Evolutionary conservation across 2,888 invertebrate genomes (phyloP), one percentile per base, ranked within the genome.

Genomic region (Leptinotarsa rubiginosa): DNA sequence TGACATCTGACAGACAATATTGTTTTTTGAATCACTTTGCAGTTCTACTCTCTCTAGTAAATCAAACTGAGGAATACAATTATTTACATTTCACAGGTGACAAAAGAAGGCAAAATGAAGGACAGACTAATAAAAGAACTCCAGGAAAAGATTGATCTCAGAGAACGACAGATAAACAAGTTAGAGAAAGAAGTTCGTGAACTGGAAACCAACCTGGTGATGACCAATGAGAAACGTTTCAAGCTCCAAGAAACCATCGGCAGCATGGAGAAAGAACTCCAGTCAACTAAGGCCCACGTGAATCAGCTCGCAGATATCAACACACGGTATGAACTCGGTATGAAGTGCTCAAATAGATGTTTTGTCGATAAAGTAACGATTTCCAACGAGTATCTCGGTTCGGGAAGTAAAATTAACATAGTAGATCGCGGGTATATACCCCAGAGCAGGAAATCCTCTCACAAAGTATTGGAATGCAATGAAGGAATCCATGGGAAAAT

Each of bases 161-260:
- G 84, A 50, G 83, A 83, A 50, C 75, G 80, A 13, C 80, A 83
- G 49, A 81, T 84, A 50, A 77, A 74, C 47, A 84, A 84, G 66
- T 62, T 85, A 67, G 85, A 86, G 71, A 85, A 85, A 73, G 85
- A 84, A 73, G 79, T 86, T 4, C 77, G 79, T 31, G 80, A 87
- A 59, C 75, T 87, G 69, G 86, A 86, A 70, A 79, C 79, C 15
- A 84, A 83, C 54, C 75, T 87, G 47, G 77, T 83, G 41, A 76
- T 83, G 62, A 85, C 86, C 2, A 87, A 87, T 73, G 86, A 86
- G 71, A 86, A 86, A 77, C 83, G 86, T 5, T 87, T 83, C 78
- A 86, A 86, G 70, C 79, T 87, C 22, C 86, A 87, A 78, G 86
- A 87, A 66, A 84, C 85, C 13, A 81, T 87, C 5, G 84, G 85